Evolutionary conservation across 2,113 vertebrate species (phyloP).

Genomic region (Gallinago undulata): DNA sequence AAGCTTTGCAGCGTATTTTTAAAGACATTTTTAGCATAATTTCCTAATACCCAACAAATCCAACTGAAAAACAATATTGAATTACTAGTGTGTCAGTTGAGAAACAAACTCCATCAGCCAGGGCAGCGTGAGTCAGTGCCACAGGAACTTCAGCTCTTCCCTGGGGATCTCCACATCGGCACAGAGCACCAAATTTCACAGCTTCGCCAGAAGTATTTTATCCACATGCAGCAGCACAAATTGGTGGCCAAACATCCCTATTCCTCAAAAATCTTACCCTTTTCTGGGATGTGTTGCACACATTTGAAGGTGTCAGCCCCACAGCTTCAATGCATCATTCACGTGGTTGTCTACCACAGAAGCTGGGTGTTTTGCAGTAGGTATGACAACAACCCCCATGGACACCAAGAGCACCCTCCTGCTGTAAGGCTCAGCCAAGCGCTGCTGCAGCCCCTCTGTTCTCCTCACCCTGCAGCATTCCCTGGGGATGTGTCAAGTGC

Average conservation of each 20-base stretch:
- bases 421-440: not conserved
- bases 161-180: not conserved
- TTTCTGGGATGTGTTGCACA: not conserved
- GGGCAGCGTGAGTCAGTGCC: accelerated
- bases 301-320: not conserved
- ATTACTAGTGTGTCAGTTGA: not conserved
- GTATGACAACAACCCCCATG: accelerated
- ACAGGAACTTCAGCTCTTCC: not conserved
- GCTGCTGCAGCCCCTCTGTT: not conserved
- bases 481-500: accelerated
- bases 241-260: not conserved
- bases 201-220: not conserved
- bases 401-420: not conserved
- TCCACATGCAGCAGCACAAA: not conserved
- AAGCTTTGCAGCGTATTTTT: not conserved
- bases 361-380: not conserved
- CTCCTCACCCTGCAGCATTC: not conserved
- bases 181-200: not conserved
- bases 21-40: not conserved
- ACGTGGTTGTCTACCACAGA: not conserved
- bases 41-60: not conserved
- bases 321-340: accelerated
- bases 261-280: not conserved
- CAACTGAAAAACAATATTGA: not conserved
- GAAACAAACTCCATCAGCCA: not conserved